Conservation (phyloP, 2,113 vertebrate genomes). For the Rutilus rutilus region DNA sequence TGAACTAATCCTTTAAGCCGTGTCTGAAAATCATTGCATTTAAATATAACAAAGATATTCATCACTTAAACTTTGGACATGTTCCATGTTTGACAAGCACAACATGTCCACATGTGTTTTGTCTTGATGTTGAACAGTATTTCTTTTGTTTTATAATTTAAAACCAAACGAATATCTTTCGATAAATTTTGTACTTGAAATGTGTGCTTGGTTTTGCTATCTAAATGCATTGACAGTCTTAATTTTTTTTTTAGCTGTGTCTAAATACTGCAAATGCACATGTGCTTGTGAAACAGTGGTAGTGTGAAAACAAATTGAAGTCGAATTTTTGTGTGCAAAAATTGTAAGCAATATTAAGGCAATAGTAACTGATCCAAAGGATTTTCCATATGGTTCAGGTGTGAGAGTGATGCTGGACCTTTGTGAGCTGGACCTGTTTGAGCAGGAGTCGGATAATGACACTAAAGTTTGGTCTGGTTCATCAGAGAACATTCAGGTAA, state of each 20-base stretch:
- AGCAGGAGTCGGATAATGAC: constrained; percentile 12
- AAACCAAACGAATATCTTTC: not conserved
- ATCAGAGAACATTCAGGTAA: constrained; percentile 55
- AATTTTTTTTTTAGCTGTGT: not conserved
- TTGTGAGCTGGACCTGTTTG: constrained; percentile 63
- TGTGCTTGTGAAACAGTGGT: not conserved
- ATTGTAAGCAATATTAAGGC: not conserved
- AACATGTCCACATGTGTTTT: not conserved
- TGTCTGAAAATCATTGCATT: no score
- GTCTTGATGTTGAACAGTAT: no score
- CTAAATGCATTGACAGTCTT: not conserved
- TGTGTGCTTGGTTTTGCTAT: not conserved
- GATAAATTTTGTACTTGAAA: not conserved
- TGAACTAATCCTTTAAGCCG: no score
- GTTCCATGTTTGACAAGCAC: not conserved
- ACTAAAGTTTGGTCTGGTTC: constrained; percentile 7
- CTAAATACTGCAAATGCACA: not conserved
- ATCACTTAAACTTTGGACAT: no score
- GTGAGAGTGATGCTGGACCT: constrained; percentile 73
- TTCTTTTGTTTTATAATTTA: no score
- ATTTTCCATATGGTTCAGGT: constrained; percentile 57
- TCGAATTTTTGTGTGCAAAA: not conserved
- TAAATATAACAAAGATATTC: no score
- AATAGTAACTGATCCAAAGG: not conserved
- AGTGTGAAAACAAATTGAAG: not conserved